Evolutionary conservation across 2,797 vertebrate species (phyloP), one percentile per base, ranked within the genome.

Genomic region (Poliocrania exsul): DNA sequence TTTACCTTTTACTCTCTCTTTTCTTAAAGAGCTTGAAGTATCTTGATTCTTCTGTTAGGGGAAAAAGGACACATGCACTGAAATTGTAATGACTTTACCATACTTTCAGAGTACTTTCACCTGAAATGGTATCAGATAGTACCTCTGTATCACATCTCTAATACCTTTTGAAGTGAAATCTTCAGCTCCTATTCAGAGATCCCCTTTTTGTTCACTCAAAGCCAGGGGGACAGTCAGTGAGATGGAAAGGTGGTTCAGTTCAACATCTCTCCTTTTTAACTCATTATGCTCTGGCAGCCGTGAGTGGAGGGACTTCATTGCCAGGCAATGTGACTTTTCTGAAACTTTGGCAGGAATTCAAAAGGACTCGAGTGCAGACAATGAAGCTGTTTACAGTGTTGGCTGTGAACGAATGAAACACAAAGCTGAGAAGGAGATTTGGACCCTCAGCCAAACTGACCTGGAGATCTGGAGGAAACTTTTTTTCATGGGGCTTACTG

Each of bases 1-100:
- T 33, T 92, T 74, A 83, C 70, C 71, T 88, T 92, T 91, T 84
- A 75, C 73, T 88, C 50, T 86, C 46, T 84, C 64, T 90, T 73
- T 91, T 81, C 56, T 89, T 92, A 93, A 92, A 94, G 80, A 93
- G 51, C 40, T 88, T 86, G 75, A 94, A 92, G 81, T 51, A 81
- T 70, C 75, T 87, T 71, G 65, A 56, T 92, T 87, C 88, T 88
- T 92, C 49, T 78, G 38, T 0, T 21, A 57, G 58, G 67, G 25
- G 29, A 53, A 61, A 92, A 92, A 95, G 69, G n/a, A 86, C 38
- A 72, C 57, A 72, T 67, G 70, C 53, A 66, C 88, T 78, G 83
- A 80, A 94, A 75, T 66, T 7, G 14, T 81, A 86, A 92, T 87
- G 64, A 85, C 78, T 95, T 94, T 53, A 60, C 47, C 24, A 35